Conservation (phyloP, 2,113 vertebrate species). For the Gasterosteus nipponicus region DNA sequence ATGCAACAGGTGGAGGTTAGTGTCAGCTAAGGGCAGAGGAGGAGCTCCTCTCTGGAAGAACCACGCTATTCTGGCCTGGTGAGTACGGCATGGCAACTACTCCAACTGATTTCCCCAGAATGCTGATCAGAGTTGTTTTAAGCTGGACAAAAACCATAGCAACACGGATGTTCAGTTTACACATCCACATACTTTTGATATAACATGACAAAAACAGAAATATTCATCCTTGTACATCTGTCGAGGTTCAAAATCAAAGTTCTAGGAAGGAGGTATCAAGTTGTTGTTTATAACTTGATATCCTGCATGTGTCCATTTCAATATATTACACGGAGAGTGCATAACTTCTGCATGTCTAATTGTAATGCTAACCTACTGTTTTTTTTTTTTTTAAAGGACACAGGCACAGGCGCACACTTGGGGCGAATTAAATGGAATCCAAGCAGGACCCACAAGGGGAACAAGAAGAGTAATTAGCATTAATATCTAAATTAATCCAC, state of each 20-base stretch:
- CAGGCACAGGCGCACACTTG: neutral
- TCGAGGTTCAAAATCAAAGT: neutral
- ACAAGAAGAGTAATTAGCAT: conserved; percentile 48
- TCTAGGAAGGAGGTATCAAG: neutral
- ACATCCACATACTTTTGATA: neutral
- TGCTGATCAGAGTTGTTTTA: neutral
- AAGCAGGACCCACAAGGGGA: conserved; percentile 25
- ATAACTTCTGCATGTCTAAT: neutral
- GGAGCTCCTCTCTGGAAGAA: conserved; percentile 22
- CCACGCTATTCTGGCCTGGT: neutral
- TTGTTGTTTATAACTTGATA: neutral
- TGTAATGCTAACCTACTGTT: neutral
- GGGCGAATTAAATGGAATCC: conserved; percentile 14
- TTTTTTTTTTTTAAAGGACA: too few species aligned
- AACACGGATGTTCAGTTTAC: too few species aligned
- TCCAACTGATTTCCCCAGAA: neutral
- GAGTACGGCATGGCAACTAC: neutral
- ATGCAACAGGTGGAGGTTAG: conserved; percentile 68
- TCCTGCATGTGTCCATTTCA: neutral
- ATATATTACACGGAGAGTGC: too few species aligned
- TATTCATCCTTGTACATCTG: neutral
- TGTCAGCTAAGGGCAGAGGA: conserved; percentile 35
- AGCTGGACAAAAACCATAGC: neutral
- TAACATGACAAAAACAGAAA: neutral
- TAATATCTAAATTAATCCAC: conserved; percentile 49